A percentile compares a stretch with the other conserved stretches of the same genome.
Conservation (phyloP, 1,140 invertebrate species). For the Drosophila teissieri region DNA sequence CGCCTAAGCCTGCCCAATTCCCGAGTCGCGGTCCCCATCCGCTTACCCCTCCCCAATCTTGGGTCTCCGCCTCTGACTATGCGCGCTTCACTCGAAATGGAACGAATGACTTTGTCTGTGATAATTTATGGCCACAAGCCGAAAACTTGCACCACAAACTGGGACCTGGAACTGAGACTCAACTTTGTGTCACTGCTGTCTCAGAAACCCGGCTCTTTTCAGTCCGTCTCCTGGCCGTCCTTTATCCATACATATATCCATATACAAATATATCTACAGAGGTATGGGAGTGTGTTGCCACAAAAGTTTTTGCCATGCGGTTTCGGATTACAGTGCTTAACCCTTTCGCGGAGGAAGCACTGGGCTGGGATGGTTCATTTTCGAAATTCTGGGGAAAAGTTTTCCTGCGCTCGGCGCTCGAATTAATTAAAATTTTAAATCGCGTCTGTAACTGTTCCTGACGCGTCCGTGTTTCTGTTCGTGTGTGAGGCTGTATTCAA, state of each 20-base stretch:
- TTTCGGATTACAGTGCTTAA: conserved; percentile 67
- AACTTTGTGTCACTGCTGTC: conserved; percentile 68
- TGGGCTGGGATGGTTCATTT: conserved; percentile 35
- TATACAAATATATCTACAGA: neutral
- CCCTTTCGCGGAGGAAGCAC: conserved; percentile 35
- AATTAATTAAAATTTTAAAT: conserved; percentile 79
- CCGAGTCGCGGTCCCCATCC: conserved; percentile 4
- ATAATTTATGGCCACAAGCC: conserved; percentile 78
- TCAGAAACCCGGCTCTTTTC: conserved; percentile 16
- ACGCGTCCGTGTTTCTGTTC: conserved; percentile 10
- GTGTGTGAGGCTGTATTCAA: conserved; percentile 33
- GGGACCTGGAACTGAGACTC: conserved; percentile 61
- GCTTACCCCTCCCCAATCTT: neutral
- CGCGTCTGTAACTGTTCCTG: conserved; percentile 58
- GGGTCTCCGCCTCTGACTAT: conserved; percentile 21
- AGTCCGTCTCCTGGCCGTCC: conserved; percentile 21
- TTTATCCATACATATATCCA: neutral
- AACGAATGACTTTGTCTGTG: conserved; percentile 83
- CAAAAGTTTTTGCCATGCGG: conserved; percentile 72
- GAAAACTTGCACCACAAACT: conserved; percentile 68
- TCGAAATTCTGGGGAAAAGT: conserved; percentile 61
- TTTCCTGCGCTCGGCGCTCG: conserved; percentile 47
- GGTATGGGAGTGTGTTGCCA: conserved; percentile 26
- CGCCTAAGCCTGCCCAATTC: conserved; percentile 15
- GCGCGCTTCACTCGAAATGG: conserved; percentile 76